Conservation (phyloP, 1,140 invertebrate species). For the Papilio helenus region DNA sequence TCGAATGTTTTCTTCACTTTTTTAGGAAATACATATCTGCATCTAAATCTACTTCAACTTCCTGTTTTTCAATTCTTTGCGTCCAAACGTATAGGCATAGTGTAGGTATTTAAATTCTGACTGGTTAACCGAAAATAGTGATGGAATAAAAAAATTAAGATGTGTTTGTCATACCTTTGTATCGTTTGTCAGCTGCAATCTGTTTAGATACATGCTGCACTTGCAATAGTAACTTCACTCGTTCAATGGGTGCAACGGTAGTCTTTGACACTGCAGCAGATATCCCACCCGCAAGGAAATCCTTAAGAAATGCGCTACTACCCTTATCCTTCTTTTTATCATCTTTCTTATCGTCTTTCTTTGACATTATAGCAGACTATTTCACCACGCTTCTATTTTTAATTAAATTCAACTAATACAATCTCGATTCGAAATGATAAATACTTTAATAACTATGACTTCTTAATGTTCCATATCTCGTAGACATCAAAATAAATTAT, state of each 20-base stretch:
- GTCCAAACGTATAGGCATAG: background rate
- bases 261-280: constrained; percentile 95
- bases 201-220: constrained; percentile 94
- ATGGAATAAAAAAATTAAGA: background rate
- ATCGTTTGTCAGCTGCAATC: constrained; percentile 90
- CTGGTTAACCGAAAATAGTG: background rate
- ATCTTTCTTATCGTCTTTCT: constrained; percentile 56
- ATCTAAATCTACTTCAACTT: background rate
- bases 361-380: constrained; percentile 35
- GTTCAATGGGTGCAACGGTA: constrained; percentile 93
- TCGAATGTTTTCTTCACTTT: too few species aligned
- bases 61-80: background rate
- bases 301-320: constrained; percentile 87
- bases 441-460: background rate
- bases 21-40: background rate
- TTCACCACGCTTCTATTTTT: constrained; percentile 5
- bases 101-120: background rate
- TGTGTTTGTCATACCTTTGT: constrained; percentile 87
- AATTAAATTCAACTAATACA: background rate
- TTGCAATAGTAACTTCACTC: constrained; percentile 95
- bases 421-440: constrained; percentile 1
- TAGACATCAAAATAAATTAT: constrained; percentile 2
- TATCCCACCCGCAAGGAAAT: constrained; percentile 93
- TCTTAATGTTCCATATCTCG: background rate
- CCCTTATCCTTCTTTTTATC: constrained; percentile 50